A percentile compares a stretch with the other conserved stretches of the same genome.
Conservation (phyloP, 2,888 invertebrate species). For the Galeopsomyia nigrocyanea region DNA sequence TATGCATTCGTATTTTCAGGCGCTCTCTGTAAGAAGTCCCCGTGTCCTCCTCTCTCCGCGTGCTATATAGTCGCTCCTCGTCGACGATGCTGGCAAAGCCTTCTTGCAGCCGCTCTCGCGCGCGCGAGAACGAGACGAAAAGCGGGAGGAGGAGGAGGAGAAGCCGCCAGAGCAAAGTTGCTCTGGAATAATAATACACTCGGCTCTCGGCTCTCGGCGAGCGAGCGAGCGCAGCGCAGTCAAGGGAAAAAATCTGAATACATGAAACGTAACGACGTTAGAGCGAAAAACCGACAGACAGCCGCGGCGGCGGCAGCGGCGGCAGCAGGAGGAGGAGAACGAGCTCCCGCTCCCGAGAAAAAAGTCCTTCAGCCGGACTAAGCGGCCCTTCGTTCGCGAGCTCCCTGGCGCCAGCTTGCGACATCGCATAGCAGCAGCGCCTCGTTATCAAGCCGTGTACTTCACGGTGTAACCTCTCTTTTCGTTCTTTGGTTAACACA, state of each 20-base stretch:
- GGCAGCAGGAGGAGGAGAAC: slow-evolving; percentile 11
- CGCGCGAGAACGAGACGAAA: slow-evolving; percentile 30
- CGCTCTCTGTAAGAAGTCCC: slow-evolving; percentile 52
- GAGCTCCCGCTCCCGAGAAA: neutral
- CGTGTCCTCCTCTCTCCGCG: slow-evolving; percentile 41
- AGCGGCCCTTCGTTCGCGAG: slow-evolving; percentile 52
- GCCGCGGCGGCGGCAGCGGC: no score
- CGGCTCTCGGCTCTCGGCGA: slow-evolving; percentile 55
- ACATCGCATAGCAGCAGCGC: slow-evolving; percentile 24
- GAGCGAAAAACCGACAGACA: slow-evolving; percentile 31
- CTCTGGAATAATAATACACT: slow-evolving; percentile 67
- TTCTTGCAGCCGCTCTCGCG: slow-evolving; percentile 48
- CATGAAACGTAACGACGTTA: slow-evolving; percentile 65
- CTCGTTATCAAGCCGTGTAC: neutral
- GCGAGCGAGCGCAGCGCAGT: slow-evolving; percentile 54
- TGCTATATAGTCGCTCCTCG: slow-evolving; percentile 56
- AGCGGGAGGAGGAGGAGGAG: slow-evolving; percentile 47
- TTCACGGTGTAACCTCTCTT: no score
- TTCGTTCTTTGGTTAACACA: no score
- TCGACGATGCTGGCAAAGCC: slow-evolving; percentile 51
- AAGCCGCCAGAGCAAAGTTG: slow-evolving; percentile 62
- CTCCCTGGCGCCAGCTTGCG: slow-evolving; percentile 42
- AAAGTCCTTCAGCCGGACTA: slow-evolving; percentile 44
- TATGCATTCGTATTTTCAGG: slow-evolving; percentile 68
- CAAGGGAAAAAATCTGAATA: slow-evolving; percentile 66